phyloP scores from a whole-genome alignment of 2,113 vertebrate genomes.

The Cyprinodon variegatus region DNA sequence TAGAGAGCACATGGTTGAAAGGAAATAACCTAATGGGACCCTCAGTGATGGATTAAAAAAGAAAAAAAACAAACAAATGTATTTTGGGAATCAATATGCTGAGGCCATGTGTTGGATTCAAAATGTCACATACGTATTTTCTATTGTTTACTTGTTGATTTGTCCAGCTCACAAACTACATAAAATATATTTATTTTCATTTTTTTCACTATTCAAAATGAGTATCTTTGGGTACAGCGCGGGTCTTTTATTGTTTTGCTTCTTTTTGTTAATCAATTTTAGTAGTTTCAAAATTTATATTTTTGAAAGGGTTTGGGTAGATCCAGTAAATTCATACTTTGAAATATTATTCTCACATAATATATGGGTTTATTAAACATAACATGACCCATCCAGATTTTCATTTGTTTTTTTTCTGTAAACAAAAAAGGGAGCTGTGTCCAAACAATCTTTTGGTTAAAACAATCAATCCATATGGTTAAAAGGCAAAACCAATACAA shows the following conservation, averaged over 20 bases:
- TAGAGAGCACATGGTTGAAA: conserved; percentile 8
- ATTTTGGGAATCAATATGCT: neutral
- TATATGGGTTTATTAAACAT: too few relatives aligned
- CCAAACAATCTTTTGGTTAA: too few relatives aligned
- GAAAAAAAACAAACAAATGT: neutral
- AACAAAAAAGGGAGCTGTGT: too few relatives aligned
- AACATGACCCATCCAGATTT: too few relatives aligned
- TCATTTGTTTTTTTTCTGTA: too few relatives aligned
- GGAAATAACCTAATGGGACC: conserved; percentile 23
- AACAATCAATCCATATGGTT: too few relatives aligned
- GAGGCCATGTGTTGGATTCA: neutral
- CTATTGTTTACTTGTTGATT: neutral
- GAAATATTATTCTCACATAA: too few relatives aligned
- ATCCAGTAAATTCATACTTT: too few relatives aligned
- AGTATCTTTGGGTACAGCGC: neutral
- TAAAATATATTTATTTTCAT: neutral
- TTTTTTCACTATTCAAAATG: neutral
- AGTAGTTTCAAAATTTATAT: too few relatives aligned
- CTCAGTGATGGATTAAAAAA: neutral
- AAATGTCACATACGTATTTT: neutral
- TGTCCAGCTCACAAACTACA: neutral
- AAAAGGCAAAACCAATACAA: too few relatives aligned
- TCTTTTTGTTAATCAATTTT: neutral
- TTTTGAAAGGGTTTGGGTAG: too few relatives aligned
- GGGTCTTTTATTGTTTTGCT: neutral